Evolutionary conservation across 2,888 invertebrate genomes (phyloP), one percentile per base, ranked within the genome.

Genomic region (Lasiommata megera): DNA sequence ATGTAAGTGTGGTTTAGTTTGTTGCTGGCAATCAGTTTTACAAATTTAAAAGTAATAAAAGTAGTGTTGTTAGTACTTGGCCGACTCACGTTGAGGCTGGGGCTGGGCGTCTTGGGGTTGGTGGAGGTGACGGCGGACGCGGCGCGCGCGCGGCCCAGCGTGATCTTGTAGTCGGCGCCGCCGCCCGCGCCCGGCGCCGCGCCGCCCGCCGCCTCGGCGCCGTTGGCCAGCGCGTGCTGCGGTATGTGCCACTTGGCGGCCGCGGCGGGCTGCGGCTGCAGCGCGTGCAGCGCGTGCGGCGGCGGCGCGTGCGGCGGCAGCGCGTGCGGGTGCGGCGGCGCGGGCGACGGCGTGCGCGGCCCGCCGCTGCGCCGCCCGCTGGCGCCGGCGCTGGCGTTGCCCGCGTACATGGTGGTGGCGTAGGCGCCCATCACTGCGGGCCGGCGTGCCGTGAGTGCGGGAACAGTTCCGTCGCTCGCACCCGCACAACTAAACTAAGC

Each of bases 81-180:
- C 23, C 3, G 23, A 56, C 56, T 14, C 71, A 93, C 93, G 81
- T 91, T 92, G 73, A 93, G 93, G 77, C 93, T 94, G 56, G 96
- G 96, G 80, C 95, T 95, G 58, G 96, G 96, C 63, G 96, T 96
- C 92, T 96, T 96, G 66, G 96, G 95, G 84, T 96, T 95, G 67
- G 96, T 96, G 65, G 96, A 96, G 61, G 95, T 94, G 67, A 94
- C 94, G 61, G 92, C 84, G 63, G 66, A 63, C 63, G 66, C 59
- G 58, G 70, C 60, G 69, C 61, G 77, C 60, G 72, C 75, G 40
- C 82, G 73, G 56, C 93, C 92, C 64, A 95, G 84, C 16, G 93
- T 94, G 67, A 95, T 95, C 86, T 95, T 95, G 83, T 92, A 95
- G 71, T 94, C 93, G 62, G 92, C 80, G 74, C 76, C 76, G 28